Percentiles rank a stretch among this genome's conserved stretches.
Evolutionary conservation across 2,113 vertebrate species (phyloP).

Genomic region (Myrmophylax atrothorax): DNA sequence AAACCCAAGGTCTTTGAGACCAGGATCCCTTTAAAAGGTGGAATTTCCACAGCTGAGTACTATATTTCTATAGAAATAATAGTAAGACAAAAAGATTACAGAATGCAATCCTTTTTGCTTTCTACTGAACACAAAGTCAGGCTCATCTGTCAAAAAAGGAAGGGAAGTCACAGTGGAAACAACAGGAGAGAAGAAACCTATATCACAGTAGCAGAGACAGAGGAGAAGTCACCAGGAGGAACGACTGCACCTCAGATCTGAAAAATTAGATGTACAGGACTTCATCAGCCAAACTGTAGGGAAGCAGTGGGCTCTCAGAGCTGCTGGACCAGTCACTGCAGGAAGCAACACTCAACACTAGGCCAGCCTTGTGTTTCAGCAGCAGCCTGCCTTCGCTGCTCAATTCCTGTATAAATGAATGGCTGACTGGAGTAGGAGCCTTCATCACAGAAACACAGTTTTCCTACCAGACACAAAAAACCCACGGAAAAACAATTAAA

Average conservation of each 20-base stretch:
- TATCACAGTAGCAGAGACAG: not conserved
- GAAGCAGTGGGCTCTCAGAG: accelerated
- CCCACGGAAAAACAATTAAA: not conserved
- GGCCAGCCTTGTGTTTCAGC: not conserved
- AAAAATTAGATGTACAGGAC: not conserved
- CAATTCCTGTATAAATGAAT: not conserved
- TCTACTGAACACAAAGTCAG: not conserved
- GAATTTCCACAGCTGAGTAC: not conserved
- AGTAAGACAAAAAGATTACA: not conserved
- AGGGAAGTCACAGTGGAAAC: not conserved
- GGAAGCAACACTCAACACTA: not conserved
- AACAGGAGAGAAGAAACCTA: not conserved
- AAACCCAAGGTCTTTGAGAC: not conserved
- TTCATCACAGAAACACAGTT: not conserved
- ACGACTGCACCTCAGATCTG: not conserved
- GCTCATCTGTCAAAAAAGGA: not conserved
- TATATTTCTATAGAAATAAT: not conserved
- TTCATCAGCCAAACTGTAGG: not conserved
- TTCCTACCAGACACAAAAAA: not conserved
- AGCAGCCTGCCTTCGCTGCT: not conserved
- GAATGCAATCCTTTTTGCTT: not conserved
- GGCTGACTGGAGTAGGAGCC: not conserved
- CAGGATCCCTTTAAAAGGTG: not conserved
- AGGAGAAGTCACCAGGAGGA: not conserved
- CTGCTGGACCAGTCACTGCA: not conserved